Percentiles rank a stretch among this genome's conserved stretches.
phyloP scores from a whole-genome alignment of 2,797 vertebrate species.

The Cossypha dichroa region DNA sequence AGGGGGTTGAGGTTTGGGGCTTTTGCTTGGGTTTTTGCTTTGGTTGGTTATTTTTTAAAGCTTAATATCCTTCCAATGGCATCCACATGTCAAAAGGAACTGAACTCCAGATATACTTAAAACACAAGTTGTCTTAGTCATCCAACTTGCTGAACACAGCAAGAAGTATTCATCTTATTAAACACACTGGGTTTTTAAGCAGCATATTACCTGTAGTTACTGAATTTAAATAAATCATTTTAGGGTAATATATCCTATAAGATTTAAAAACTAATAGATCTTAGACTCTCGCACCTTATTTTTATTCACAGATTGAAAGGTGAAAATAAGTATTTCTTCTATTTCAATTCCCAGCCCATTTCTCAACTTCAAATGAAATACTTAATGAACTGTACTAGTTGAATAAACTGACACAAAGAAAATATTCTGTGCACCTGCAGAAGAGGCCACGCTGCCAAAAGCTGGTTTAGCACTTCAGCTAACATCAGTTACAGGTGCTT shows the following conservation, averaged over 20 bases:
- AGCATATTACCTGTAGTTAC: constrained; percentile 27
- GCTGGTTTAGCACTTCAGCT: constrained; percentile 41
- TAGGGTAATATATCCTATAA: constrained; percentile 32
- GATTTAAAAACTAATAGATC: constrained; percentile 53
- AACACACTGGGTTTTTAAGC: not conserved
- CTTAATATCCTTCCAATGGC: not conserved
- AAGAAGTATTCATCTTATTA: not conserved
- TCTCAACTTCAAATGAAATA: constrained; percentile 54
- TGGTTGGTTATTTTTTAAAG: not conserved
- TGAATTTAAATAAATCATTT: constrained; percentile 52
- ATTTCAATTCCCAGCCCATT: constrained; percentile 56
- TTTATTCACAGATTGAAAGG: constrained; percentile 53
- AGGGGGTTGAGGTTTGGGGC: accelerated
- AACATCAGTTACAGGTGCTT: constrained; percentile 46
- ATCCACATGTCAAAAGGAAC: not conserved
- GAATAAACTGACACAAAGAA: constrained; percentile 58
- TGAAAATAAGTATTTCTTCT: constrained; percentile 50
- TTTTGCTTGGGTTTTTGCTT: not conserved
- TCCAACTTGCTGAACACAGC: not conserved
- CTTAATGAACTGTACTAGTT: constrained; percentile 36
- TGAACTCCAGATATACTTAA: not conserved
- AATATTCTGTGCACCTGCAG: constrained; percentile 49
- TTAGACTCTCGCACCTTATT: not conserved
- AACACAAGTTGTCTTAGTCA: not conserved
- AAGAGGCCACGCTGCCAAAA: constrained; percentile 9